Evolutionary conservation across 2,113 vertebrate species (phyloP).

Genomic region (Enhydra lutris): DNA sequence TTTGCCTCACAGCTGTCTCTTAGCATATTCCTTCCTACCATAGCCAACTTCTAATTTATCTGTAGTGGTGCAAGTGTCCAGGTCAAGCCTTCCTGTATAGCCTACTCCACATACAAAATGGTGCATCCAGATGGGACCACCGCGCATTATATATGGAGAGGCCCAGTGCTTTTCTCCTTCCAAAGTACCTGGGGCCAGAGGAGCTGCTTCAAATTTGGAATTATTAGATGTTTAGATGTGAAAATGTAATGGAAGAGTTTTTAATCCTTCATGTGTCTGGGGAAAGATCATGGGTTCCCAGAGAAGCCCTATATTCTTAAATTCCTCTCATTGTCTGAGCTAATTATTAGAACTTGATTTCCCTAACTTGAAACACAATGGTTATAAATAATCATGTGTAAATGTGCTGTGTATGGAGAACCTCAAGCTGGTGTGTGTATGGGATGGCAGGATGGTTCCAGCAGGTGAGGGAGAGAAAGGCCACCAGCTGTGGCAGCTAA

Average conservation of each 20-base stretch:
- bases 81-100: background rate
- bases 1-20: background rate
- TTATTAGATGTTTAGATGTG: background rate
- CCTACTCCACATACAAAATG: background rate
- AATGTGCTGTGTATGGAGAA: too few relatives aligned
- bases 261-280: background rate
- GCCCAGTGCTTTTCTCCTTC: background rate
- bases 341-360: background rate
- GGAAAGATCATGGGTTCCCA: background rate
- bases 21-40: background rate
- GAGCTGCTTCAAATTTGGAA: background rate
- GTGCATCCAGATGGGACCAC: background rate
- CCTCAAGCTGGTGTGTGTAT: background rate
- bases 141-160: accelerated
- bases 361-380: background rate
- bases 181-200: background rate
- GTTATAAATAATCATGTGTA: background rate
- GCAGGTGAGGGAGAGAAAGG: background rate
- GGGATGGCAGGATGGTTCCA: background rate
- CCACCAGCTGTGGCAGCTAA: background rate
- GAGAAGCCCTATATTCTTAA: background rate
- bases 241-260: background rate
- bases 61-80: background rate
- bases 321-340: background rate
- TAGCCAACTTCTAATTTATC: background rate